These are phyloP conservation scores for Diploptera punctata DNA, from an alignment of 2,888 invertebrate genomes.

Conservation along the genomic window DNA sequence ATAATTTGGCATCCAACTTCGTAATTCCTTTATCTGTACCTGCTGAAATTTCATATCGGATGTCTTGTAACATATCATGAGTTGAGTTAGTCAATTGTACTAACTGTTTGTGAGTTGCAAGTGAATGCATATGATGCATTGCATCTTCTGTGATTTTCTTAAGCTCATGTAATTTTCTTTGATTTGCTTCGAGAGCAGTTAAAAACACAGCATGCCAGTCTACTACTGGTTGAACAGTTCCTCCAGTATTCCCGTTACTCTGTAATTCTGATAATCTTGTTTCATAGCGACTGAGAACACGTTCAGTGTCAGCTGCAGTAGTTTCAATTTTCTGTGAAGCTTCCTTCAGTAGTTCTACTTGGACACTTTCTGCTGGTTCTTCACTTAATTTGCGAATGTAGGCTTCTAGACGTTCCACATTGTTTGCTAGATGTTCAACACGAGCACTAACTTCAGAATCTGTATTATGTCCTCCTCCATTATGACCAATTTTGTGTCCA, in stretches of 20 bases:
- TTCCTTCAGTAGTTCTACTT: conserved; percentile 18
- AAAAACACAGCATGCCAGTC: conserved; percentile 52
- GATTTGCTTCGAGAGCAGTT: conserved; percentile 50
- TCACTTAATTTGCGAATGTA: conserved; percentile 5
- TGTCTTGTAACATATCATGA: conserved; percentile 52
- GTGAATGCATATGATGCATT: conserved; percentile 32
- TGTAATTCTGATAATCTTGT: conserved; percentile 18
- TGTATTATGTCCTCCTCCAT: not conserved
- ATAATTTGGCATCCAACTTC: conserved; percentile 60
- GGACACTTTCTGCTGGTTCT: not conserved
- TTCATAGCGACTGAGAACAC: conserved; percentile 31
- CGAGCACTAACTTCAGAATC: conserved; percentile 17
- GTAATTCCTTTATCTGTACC: conserved; percentile 53
- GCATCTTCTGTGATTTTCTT: conserved; percentile 49
- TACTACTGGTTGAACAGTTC: conserved; percentile 16
- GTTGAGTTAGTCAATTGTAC: conserved; percentile 68
- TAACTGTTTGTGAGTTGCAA: conserved; percentile 62
- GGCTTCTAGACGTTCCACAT: conserved; percentile 27
- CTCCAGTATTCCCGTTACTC: not conserved
- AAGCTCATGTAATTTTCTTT: conserved; percentile 50
- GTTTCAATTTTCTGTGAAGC: conserved; percentile 30
- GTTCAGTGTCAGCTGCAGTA: conserved; percentile 24
- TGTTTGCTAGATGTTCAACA: conserved; percentile 28
- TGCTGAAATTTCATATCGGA: conserved; percentile 58
- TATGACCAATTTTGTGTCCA: conserved; percentile 44